A percentile compares a stretch with the other conserved stretches of the same genome.
phyloP scores from a whole-genome alignment of 2,888 invertebrate genomes.

The Allolobophora icterica region DNA sequence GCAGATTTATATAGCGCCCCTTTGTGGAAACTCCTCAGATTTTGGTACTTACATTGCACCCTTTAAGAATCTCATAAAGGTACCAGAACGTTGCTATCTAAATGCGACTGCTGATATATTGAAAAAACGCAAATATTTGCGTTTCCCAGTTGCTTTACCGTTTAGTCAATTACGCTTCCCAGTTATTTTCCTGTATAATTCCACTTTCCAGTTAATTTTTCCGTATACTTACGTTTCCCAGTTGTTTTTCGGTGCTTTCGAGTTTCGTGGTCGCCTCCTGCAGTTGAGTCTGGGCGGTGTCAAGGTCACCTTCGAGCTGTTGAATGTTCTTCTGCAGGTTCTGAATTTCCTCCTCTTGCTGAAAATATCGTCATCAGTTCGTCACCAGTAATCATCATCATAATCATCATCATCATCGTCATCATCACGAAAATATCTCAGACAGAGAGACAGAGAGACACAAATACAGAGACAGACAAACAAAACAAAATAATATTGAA shows the following conservation, averaged over 20 bases:
- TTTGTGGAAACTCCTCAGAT: no score
- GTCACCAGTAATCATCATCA: not conserved
- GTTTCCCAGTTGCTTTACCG: no score
- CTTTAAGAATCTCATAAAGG: no score
- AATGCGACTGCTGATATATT: no score
- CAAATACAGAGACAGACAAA: not conserved
- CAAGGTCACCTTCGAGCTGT: constrained; percentile 97
- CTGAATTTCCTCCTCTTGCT: constrained; percentile 90
- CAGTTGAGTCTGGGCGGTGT: constrained; percentile 95
- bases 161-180: not conserved
- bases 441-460: not conserved
- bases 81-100: no score
- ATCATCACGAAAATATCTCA: not conserved
- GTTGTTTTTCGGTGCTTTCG: constrained; percentile 94
- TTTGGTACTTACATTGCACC: no score
- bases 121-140: no score
- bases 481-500: no score
- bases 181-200: not conserved
- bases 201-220: no score
- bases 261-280: constrained; percentile 94
- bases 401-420: not conserved
- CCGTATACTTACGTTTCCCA: constrained; percentile 74
- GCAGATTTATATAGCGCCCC: no score
- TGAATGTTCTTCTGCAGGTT: constrained; percentile 99
- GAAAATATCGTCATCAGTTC: not conserved